phyloP scores from a whole-genome alignment of 2,797 vertebrate genomes.

The Ateles fusciceps region DNA sequence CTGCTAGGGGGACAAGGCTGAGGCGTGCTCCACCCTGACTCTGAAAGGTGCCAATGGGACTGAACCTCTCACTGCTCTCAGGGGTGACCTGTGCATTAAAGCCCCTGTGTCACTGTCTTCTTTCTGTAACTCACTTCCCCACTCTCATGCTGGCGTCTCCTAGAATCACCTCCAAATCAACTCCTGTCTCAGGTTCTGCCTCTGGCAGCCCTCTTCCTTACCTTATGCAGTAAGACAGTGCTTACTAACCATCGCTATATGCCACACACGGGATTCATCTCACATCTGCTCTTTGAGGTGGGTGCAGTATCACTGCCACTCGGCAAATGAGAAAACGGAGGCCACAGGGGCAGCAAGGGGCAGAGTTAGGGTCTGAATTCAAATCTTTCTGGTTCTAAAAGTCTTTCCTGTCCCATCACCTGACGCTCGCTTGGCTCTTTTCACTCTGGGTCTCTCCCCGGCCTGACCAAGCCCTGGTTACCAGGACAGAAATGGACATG shows the following conservation, averaged over 20 bases:
- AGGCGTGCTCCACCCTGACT: neutral
- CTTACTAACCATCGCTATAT: neutral
- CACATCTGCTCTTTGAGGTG: neutral
- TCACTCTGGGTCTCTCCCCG: neutral
- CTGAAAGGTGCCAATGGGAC: neutral
- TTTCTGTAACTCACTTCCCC: neutral
- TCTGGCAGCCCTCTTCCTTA: neutral
- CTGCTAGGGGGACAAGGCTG: no score
- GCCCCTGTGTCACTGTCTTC: accelerated
- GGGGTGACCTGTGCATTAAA: neutral
- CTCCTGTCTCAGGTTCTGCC: neutral
- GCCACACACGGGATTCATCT: neutral
- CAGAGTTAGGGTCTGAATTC: neutral
- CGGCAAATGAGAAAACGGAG: neutral
- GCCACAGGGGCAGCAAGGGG: neutral
- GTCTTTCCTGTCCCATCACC: neutral
- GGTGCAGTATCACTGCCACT: neutral
- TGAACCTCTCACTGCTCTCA: neutral
- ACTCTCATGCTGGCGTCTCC: neutral
- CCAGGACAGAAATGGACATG: neutral
- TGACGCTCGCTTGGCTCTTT: neutral
- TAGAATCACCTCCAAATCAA: neutral
- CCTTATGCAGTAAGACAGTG: neutral
- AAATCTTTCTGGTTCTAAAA: neutral
- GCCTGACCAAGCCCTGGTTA: neutral